These are phyloP conservation scores for Crocidura indochinensis DNA, from an alignment of 2,797 vertebrate genomes.

Conservation along the genomic window DNA sequence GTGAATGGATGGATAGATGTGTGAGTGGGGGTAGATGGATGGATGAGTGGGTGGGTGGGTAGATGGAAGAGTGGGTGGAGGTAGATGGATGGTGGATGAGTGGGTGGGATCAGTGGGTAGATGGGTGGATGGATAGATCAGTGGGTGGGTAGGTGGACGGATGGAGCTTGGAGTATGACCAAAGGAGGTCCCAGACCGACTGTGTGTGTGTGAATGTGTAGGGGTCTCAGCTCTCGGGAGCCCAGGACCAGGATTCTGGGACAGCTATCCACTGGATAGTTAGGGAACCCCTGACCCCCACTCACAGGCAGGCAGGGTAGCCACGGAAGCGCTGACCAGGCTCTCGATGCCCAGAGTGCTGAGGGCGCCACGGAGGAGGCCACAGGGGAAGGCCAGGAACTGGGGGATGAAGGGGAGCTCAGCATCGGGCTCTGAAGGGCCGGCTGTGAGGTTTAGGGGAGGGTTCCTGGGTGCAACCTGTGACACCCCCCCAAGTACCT, in stretches of 20 bases:
- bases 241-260: background rate
- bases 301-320: conserved; percentile 94
- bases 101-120: no score
- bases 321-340: conserved; percentile 93
- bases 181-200: no score
- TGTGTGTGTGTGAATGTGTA: background rate
- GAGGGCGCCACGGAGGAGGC: conserved; percentile 93
- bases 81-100: no score
- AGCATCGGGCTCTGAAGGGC: background rate
- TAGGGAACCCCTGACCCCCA: conserved; percentile 23
- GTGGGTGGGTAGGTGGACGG: no score
- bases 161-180: no score
- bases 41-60: no score
- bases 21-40: no score
- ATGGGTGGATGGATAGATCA: no score
- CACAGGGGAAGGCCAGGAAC: conserved; percentile 95
- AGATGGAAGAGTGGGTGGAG: no score
- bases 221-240: background rate
- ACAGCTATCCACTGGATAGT: background rate
- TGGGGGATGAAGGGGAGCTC: conserved; percentile 71
- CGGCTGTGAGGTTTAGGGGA: background rate
- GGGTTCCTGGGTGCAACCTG: background rate
- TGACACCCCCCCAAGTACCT: conserved; percentile 87
- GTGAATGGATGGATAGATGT: no score
- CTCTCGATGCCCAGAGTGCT: conserved; percentile 93